Conservation (phyloP, 2,888 invertebrate species). For the Euplagia quadripunctaria region DNA sequence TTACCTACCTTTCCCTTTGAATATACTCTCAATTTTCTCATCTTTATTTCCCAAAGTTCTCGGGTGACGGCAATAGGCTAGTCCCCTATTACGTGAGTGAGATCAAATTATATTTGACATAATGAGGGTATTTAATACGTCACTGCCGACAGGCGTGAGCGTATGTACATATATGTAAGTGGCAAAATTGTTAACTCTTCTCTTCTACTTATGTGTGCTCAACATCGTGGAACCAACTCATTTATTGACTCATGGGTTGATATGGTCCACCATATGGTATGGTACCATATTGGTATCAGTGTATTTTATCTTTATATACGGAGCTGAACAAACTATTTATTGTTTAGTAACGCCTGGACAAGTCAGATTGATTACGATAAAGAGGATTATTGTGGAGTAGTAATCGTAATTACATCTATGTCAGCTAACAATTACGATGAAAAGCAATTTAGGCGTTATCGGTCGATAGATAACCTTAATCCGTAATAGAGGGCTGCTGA, state of each 20-base stretch:
- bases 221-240: background rate
- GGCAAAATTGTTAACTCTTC: no score
- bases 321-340: background rate
- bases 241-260: no score
- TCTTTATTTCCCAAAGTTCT: no score
- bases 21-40: no score
- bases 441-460: slow-evolving; percentile 4
- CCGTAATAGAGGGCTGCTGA: background rate
- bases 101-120: no score
- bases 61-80: no score
- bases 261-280: background rate
- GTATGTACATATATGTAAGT: no score
- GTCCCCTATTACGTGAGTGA: no score
- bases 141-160: no score
- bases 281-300: background rate
- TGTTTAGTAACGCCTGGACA: background rate
- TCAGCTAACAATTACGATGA: slow-evolving; percentile 1
- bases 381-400: background rate
- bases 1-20: no score
- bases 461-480: slow-evolving; percentile 1
- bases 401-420: background rate
- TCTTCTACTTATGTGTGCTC: no score
- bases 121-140: no score
- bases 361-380: background rate
- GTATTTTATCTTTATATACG: background rate